Conservation (phyloP, 1,140 invertebrate species). For the Pogonomyrmex californicus region DNA sequence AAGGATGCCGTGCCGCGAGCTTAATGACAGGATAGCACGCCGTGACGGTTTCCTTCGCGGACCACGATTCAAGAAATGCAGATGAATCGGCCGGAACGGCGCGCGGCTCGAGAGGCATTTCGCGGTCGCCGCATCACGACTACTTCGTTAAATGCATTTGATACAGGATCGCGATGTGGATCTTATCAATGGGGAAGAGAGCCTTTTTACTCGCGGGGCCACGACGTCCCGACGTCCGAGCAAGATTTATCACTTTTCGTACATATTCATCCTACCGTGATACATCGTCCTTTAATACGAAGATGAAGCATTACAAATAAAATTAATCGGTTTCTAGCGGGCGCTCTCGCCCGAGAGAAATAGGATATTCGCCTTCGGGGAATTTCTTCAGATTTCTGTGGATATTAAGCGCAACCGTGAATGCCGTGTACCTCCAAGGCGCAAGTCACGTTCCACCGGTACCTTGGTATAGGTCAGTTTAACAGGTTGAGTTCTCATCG, state of each 20-base stretch:
- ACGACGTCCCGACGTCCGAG: not conserved
- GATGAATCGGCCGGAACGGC: constrained; percentile 40
- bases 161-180: constrained; percentile 1
- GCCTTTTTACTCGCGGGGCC: not conserved
- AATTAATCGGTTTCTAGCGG: not conserved
- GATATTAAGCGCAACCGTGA: not conserved
- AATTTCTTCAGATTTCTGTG: constrained; percentile 10
- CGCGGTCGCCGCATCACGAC: not conserved
- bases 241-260: constrained; percentile 8
- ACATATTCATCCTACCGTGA: not conserved
- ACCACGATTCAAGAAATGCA: constrained; percentile 49
- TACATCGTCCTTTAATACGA: not conserved
- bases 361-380: not conserved
- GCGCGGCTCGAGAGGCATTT: constrained; percentile 8
- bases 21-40: constrained; percentile 53
- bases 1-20: constrained; percentile 40
- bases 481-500: constrained; percentile 68
- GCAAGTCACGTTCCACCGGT: constrained; percentile 66
- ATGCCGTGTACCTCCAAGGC: constrained; percentile 28
- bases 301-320: not conserved
- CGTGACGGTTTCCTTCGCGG: constrained; percentile 38
- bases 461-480: constrained; percentile 74
- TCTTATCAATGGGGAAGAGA: constrained; percentile 10
- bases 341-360: not conserved
- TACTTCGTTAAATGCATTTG: constrained; percentile 2